Base-by-base conservation (phyloP, 2,113 vertebrate species). In the Ageneiosus marmoratus region DNA sequence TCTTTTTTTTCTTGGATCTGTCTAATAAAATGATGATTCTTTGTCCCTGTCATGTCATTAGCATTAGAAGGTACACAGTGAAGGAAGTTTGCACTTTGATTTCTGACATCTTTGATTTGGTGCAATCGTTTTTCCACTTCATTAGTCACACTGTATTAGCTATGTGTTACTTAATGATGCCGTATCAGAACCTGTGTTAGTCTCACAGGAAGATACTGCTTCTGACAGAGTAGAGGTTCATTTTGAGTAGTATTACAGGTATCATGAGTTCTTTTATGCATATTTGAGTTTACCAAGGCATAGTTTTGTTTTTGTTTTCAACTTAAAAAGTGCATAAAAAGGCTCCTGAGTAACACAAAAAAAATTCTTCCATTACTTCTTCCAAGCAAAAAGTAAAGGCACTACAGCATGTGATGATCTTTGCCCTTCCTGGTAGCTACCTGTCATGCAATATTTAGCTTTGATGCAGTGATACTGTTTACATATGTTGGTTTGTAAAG, bases 131-230 rank as follows among this genome's bases (percentile, higher is more conserved):
- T 84, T 83, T 41, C 5, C 51, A 34, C 76, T 87, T 87, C 74
- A 83, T 85, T 87, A 87, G 80, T 27, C 51, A 20, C 55, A 83
- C 48, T 32, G 51, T 74, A 65, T 56, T 55, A 75, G 72, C 62
- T 63, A 78, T 85, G 79, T 89, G 80, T 62, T 84, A 63, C 75
- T 86, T 87, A 83, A 50, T 73, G 81, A 82, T 67, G 85, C 32
- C 82, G 78, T 65, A 82, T 72, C 76, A 78, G 22, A 79, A 80
- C 74, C 63, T 37, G 67, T 84, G 85, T 83, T 65, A 27, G 63
- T 77, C 37, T 69, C 27, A 67, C 27, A 63, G 63, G 62, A 75
- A 70, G 34, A 79, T 83, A 83, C 77, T 63, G 53, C 24, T 50
- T n/a, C 37, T 34, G 55, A 79, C 80, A 78, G 80, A 60, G 13